Evolutionary conservation across 1,140 invertebrate genomes (phyloP), one percentile per base, ranked within the genome.

Genomic region (Drosophila paulistorum): DNA sequence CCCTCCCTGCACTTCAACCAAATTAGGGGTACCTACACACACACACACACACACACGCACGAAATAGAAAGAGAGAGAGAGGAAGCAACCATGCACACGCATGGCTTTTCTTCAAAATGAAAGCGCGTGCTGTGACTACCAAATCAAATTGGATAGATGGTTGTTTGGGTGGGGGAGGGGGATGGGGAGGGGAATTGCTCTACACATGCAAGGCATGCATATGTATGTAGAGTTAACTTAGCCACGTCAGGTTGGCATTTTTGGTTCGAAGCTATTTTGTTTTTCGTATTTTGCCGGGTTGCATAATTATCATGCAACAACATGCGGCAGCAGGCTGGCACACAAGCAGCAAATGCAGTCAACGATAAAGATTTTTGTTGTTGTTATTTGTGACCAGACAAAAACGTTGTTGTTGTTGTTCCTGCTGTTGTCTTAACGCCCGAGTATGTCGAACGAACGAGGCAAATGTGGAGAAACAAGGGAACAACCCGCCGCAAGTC

Each of bases 221-320:
- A 11, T 23, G 45, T 51, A 10, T 23, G 17, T 20, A 9, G 9
- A 51, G 45, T 51, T 51, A 48, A 48, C 45, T 48, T 48, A 51
- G 59, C 39, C 30, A 37, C n/a, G 45, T 51, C 45, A 51, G 45
- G 45, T 51, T 51, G 45, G 45, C 45, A 51, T 51, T 65, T 79
- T 79, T 77, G 77, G 70, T 71, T 70, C 64, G 63, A 71, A 78
- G 75, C 75, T 30, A 71, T 33, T 51, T 48, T 48, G 14, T 17
- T 7, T 17, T 48, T 48, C 14, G 14, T 48, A 17, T 58, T 68
- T 65, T 69, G 74, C 82, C 72, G 74, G 66, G 66, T 85, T 85
- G 81, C 81, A 85, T 86, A 85, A 85, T 85, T 75, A 85, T 81
- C 82, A 85, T 81, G 82, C 81, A 81, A 82, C 82, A 85, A 81